Percentiles rank a stretch among this genome's conserved stretches.
These are phyloP conservation scores for Hirudo medicinalis DNA, from an alignment of 1,140 invertebrate species.

Conservation along the genomic window DNA sequence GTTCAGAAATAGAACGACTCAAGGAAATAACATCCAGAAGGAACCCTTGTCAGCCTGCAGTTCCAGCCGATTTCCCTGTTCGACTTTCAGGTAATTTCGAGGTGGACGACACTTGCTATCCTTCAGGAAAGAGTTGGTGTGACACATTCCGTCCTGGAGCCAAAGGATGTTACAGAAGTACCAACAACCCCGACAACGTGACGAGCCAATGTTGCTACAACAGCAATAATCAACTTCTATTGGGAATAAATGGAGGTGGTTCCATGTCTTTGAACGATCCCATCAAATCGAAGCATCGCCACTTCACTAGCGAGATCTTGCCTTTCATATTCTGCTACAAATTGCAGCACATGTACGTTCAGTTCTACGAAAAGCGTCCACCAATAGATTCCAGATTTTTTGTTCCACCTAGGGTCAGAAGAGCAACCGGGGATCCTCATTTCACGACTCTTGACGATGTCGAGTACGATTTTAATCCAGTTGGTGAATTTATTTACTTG, in stretches of 20 bases:
- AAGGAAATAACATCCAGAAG: background rate
- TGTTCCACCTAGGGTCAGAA: background rate
- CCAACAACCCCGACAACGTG: background rate
- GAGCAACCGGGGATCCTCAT: constrained; percentile 69
- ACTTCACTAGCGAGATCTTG: background rate
- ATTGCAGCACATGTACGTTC: background rate
- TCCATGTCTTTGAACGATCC: constrained; percentile 8
- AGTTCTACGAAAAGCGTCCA: constrained; percentile 1
- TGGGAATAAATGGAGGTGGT: background rate
- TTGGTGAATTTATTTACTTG: constrained; percentile 68
- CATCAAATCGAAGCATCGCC: background rate
- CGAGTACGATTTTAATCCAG: constrained; percentile 84
- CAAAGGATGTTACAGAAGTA: constrained; percentile 8
- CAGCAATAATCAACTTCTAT: background rate
- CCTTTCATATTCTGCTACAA: constrained; percentile 4
- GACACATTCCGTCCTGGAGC: background rate
- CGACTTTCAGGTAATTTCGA: background rate
- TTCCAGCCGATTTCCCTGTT: background rate
- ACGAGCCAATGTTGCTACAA: constrained; percentile 3
- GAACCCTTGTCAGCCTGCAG: background rate
- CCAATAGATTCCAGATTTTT: background rate
- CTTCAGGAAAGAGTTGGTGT: background rate
- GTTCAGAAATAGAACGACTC: background rate
- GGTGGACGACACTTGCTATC: background rate
- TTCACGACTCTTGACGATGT: constrained; percentile 76